Evolutionary conservation across 2,113 vertebrate genomes (phyloP).

Genomic region (Cyanoderma ruficeps): DNA sequence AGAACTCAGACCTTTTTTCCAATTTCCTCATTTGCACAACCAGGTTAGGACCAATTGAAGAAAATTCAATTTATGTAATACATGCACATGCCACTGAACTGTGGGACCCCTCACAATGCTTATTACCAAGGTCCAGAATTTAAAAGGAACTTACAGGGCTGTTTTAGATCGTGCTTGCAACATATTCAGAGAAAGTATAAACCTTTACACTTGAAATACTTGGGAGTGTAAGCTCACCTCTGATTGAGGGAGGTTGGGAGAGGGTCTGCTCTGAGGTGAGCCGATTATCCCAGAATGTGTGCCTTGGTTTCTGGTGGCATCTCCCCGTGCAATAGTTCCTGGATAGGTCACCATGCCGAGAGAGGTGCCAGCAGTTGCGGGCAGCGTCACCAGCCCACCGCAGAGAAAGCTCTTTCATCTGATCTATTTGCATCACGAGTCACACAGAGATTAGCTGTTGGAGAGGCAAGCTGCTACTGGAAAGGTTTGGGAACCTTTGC

Average conservation of each 20-base stretch:
- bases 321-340: not conserved
- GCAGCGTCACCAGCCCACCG: not conserved
- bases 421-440: not conserved
- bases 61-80: not conserved
- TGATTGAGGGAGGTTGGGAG: not conserved
- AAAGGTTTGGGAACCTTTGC: not conserved
- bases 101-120: rapidly evolving
- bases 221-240: not conserved
- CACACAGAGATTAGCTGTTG: not conserved
- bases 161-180: not conserved
- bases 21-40: not conserved
- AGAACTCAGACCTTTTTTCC: not conserved
- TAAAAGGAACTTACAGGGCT: not conserved
- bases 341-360: not conserved
- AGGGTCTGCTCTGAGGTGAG: not conserved
- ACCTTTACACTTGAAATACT: not conserved
- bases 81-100: not conserved
- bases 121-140: not conserved
- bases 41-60: not conserved
- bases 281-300: rapidly evolving
- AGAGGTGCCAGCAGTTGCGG: not conserved
- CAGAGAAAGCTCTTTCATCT: not conserved
- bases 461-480: not conserved
- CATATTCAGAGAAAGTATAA: not conserved
- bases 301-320: not conserved